A percentile compares a stretch with the other conserved stretches of the same genome.
These are phyloP conservation scores for Atta cephalotes DNA, from an alignment of 1,140 invertebrate genomes.

Conservation along the genomic window DNA sequence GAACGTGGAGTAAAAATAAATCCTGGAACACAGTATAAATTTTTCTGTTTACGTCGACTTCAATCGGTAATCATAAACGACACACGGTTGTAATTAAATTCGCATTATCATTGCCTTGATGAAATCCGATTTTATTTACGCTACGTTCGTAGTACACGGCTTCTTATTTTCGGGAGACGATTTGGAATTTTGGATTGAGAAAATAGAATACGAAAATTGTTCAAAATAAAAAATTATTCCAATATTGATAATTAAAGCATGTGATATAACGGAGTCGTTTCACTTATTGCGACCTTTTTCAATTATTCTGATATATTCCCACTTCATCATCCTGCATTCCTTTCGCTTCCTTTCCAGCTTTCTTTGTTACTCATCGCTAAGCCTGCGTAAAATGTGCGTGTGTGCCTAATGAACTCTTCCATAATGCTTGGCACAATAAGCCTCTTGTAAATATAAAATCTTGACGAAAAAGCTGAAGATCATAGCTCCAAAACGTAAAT, in stretches of 20 bases:
- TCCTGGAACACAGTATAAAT: background rate
- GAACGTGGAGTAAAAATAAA: slow-evolving; percentile 38
- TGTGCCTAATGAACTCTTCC: slow-evolving; percentile 72
- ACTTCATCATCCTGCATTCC: slow-evolving; percentile 21
- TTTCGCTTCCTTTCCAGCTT: slow-evolving; percentile 54
- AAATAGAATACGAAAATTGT: slow-evolving; percentile 47
- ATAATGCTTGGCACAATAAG: slow-evolving; percentile 74
- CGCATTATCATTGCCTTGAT: background rate
- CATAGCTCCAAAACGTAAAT: slow-evolving; percentile 31
- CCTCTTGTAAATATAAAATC: slow-evolving; percentile 50
- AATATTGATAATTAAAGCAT: slow-evolving; percentile 55
- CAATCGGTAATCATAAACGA: background rate
- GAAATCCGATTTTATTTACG: slow-evolving; percentile 31
- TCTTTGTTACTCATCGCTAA: slow-evolving; percentile 71
- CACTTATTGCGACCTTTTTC: slow-evolving; percentile 58
- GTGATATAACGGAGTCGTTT: slow-evolving; percentile 48
- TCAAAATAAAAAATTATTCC: slow-evolving; percentile 38
- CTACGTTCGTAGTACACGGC: slow-evolving; percentile 49
- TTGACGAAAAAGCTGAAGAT: slow-evolving; percentile 40
- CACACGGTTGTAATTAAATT: background rate
- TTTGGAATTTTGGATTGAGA: slow-evolving; percentile 22
- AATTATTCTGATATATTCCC: slow-evolving; percentile 46
- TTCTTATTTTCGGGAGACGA: slow-evolving; percentile 29
- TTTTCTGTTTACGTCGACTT: background rate
- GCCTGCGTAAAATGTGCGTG: slow-evolving; percentile 75